A percentile compares a stretch with the other conserved stretches of the same genome.
Evolutionary conservation across 30 jellyfish, hydroid and myxozoan genomes (phyloP).

Genomic region (Chironex yamaguchii): DNA sequence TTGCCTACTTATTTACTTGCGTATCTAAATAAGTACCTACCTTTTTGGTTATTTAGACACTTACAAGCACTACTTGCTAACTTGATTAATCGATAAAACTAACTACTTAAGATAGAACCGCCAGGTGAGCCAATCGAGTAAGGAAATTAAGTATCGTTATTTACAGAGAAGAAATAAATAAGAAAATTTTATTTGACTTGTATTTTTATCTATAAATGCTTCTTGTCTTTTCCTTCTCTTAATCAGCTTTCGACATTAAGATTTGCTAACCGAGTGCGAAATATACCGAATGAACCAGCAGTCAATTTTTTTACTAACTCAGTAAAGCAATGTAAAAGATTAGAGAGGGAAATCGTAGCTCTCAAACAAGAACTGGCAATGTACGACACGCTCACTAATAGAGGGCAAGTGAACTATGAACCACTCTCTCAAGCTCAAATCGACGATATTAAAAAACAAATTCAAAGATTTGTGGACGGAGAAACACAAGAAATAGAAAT

Average conservation of each 20-base stretch:
- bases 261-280: conserved; percentile 89
- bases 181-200: too few species aligned
- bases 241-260: conserved; percentile 94
- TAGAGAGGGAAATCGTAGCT: conserved; percentile 79
- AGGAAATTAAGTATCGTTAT: too few species aligned
- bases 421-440: conserved; percentile 88
- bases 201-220: too few species aligned
- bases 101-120: too few species aligned
- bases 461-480: conserved; percentile 73
- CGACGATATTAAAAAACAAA: conserved; percentile 78
- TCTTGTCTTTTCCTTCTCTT: neutral
- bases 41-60: too few species aligned
- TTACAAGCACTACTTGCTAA: too few species aligned
- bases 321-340: conserved; percentile 65
- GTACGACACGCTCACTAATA: conserved; percentile 91
- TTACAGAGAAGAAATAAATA: too few species aligned
- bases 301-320: conserved; percentile 67
- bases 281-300: conserved; percentile 84
- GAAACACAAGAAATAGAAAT: conserved; percentile 79
- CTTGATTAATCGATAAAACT: too few species aligned
- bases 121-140: too few species aligned
- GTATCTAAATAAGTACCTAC: too few species aligned
- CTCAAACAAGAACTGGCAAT: conserved; percentile 83
- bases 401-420: conserved; percentile 84
- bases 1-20: too few species aligned